Evolutionary conservation across 2,113 vertebrate genomes (phyloP), one percentile per base, ranked within the genome.

Genomic region (Ciconia boyciana): DNA sequence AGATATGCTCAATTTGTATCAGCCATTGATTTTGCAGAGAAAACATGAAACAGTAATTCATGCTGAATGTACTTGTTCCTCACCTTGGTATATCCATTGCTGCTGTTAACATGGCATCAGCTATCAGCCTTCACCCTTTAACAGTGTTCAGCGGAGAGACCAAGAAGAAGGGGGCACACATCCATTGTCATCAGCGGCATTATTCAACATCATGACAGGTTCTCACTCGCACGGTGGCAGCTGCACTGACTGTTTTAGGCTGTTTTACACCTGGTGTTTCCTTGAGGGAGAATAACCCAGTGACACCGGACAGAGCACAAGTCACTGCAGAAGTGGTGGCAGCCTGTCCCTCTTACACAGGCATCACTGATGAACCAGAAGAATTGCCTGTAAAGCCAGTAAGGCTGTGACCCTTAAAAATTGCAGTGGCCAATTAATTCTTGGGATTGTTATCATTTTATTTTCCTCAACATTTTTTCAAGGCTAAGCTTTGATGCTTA

Each of bases 241-340:
- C 80, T 89, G 87, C 58, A 55, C 58, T 74, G 91, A 83, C 76
- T n/a, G n/a, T n/a, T n/a, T n/a, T 54, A 76, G 70, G 52, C 65
- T 93, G 65, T 12, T 94, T 89, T 94, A 43, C 48, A 91, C 77
- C 72, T 84, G 54, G 48, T 57, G 57, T 87, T 96, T 89, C 85
- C 94, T 83, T 49, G 58, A 95, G 91, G 87, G 66, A 95, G 66
- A 93, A 94, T 94, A 94, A 95, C 87, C 69, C 66, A 69, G 87
- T 87, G 91, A 87, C 89, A 83, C 54, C 2, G 8, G 65, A 76
- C 61, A 87, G 69, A 79, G 64, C 48, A 84, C n/a, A 65, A 15
- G 68, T 74, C 71, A n/a, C 43, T 70, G 71, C 34, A 79, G 77
- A 61, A 85, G 75, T 28, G 61, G 70, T 54, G 36, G 84, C 66